A percentile compares a stretch with the other conserved stretches of the same genome.
phyloP scores from a whole-genome alignment of 2,113 vertebrate species.

The Melanerpes aurifrons region DNA sequence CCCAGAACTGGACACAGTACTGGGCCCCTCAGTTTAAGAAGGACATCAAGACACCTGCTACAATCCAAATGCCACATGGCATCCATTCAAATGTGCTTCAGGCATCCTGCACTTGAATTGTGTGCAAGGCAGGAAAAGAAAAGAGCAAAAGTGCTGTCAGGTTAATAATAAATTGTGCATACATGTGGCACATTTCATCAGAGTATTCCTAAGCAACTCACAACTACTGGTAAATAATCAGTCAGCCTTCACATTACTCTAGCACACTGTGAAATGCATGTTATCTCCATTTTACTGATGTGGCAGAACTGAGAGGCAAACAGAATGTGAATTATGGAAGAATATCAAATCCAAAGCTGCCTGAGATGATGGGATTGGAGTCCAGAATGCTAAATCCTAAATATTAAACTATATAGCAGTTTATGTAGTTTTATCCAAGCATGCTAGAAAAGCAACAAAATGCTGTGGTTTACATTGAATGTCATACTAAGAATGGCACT shows the following conservation, averaged over 20 bases:
- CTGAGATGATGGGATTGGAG: conserved; percentile 5
- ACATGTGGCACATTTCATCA: conserved; percentile 68
- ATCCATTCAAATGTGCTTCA: conserved; percentile 53
- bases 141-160: conserved; percentile 49
- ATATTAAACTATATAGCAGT: conserved; percentile 8
- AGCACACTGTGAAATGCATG: not conserved
- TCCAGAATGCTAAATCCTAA: conserved; percentile 1
- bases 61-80: conserved; percentile 43
- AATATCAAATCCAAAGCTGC: conserved; percentile 17
- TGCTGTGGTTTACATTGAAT: not conserved
- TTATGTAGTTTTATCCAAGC: conserved; percentile 11
- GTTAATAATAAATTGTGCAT: conserved; percentile 63
- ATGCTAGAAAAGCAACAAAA: not conserved
- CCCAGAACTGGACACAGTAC: too few species aligned
- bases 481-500: not conserved
- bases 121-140: conserved; percentile 19
- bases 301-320: conserved; percentile 50
- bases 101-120: conserved; percentile 17
- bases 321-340: conserved; percentile 59
- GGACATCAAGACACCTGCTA: not conserved
- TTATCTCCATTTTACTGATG: conserved; percentile 57
- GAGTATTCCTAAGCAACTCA: conserved; percentile 54
- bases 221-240: conserved; percentile 70
- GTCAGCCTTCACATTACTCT: conserved; percentile 46
- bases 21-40: too few species aligned